A percentile compares a stretch with the other conserved stretches of the same genome.
phyloP scores from a whole-genome alignment of 2,888 invertebrate species.

The Eupithecia dodoneata region DNA sequence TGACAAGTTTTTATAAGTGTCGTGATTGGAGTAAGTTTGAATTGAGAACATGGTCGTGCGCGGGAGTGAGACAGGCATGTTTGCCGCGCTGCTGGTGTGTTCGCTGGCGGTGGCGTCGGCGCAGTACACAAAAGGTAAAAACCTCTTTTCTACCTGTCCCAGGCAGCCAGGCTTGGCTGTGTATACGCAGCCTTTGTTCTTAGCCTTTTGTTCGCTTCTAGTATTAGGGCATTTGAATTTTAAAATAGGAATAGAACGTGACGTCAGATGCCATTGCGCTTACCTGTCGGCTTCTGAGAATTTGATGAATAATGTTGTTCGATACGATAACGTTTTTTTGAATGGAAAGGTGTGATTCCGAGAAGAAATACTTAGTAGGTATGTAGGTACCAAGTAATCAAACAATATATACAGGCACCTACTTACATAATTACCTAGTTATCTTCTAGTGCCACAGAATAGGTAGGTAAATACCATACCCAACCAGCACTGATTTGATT shows the following conservation, averaged over 20 bases:
- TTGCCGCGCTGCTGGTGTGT: constrained; percentile 71
- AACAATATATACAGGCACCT: not conserved
- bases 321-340: constrained; percentile 15
- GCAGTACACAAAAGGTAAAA: constrained; percentile 80
- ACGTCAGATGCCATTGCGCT: constrained; percentile 38
- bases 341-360: constrained; percentile 18
- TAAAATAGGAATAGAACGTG: constrained; percentile 35
- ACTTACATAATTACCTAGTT: not conserved
- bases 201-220: constrained; percentile 67
- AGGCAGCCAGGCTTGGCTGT: constrained; percentile 45
- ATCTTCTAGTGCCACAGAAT: not conserved
- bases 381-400: not conserved
- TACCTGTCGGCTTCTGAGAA: constrained; percentile 38
- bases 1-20: constrained; percentile 79
- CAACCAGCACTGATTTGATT: not conserved
- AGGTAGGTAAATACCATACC: not conserved
- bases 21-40: constrained; percentile 73
- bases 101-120: constrained; percentile 73
- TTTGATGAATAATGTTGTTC: constrained; percentile 29
- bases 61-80: constrained; percentile 70
- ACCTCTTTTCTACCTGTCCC: constrained; percentile 72
- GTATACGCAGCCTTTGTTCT: constrained; percentile 68
- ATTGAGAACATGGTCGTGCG: constrained; percentile 69
- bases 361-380: not conserved
- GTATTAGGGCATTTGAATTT: constrained; percentile 24